phyloP scores from a whole-genome alignment of 2,888 invertebrate species.

The Frankliniella intonsa region DNA sequence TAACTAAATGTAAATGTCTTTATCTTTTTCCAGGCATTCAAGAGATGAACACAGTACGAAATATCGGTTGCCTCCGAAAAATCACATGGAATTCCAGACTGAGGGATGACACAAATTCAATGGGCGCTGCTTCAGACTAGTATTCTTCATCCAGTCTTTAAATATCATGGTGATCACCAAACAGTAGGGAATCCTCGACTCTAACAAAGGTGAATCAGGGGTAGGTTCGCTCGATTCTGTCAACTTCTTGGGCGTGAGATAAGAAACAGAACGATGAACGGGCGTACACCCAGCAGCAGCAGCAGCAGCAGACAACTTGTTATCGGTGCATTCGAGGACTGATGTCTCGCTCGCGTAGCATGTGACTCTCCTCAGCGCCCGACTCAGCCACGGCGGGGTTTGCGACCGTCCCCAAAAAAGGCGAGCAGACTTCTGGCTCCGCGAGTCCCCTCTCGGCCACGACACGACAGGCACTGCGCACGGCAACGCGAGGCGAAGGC shows the following conservation, averaged over 20 bases:
- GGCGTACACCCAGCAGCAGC: not conserved
- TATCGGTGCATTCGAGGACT: not conserved
- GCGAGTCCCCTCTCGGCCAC: too few relatives aligned
- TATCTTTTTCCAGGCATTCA: too few relatives aligned
- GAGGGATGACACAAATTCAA: not conserved
- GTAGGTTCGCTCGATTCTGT: too few relatives aligned
- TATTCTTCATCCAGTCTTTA: slow-evolving; percentile 21
- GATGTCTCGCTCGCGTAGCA: not conserved
- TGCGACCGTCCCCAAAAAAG: slow-evolving; percentile 8
- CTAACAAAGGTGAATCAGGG: too few relatives aligned
- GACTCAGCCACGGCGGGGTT: not conserved
- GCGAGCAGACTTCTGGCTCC: not conserved
- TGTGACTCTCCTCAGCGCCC: not conserved
- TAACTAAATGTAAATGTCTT: not conserved
- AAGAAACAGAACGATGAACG: too few relatives aligned
- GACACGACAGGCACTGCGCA: too few relatives aligned
- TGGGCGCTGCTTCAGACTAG: slow-evolving; percentile 7
- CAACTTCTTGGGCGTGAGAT: too few relatives aligned
- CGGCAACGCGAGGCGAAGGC: too few relatives aligned
- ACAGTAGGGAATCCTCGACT: too few relatives aligned
- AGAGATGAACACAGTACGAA: not conserved
- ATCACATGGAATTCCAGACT: not conserved
- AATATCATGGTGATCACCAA: slow-evolving; percentile 19
- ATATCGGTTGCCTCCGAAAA: not conserved
- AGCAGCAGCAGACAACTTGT: not conserved